Base-by-base conservation (phyloP, 2,797 vertebrate genomes). In the Limnodromus scolopaceus region DNA sequence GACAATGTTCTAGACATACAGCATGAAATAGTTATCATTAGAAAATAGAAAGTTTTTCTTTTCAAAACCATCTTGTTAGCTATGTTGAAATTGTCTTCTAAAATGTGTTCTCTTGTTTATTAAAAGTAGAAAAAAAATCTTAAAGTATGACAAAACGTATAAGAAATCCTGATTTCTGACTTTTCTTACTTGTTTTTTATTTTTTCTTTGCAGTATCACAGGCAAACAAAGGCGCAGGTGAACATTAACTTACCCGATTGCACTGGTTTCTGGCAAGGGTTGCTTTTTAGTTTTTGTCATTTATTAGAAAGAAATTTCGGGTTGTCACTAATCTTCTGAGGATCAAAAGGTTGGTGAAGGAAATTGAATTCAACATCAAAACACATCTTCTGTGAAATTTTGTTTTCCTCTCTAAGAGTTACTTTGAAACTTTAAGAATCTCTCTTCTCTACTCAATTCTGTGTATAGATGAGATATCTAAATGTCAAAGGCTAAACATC, bases 291-390 rank as follows among this genome's bases (percentile, higher is more conserved):
- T 4, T 92, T 78, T 77, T 65, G 32, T 49, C 36, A 58, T 69
- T 84, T 77, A 65, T 69, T 32, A 54, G 54, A 82, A 71, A 51
- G 3, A 88, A 84, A 70, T 46, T 8, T 79, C 46, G 71, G 20
- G 60, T 49, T 68, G 16, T 76, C 6, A 6, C 41, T 77, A 86
- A 88, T 77, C 69, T 80, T 70, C 48, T 77, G 38, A 77, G 28
- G 60, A 92, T 88, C 57, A 90, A 89, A 81, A 41, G 4, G 22
- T 4, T 88, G 39, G 18, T 75, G n/a, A 80, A 90, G 58, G 13
- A 96, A 84, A 89, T n/a, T 53, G 77, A 91, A 90, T 43, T 41
- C 24, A 92, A 69, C 30, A 90, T 63, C 45, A 92, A 94, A 97
- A 80, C 15, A 95, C 83, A 69, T 36, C 30, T 66, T 64, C 61